These are phyloP conservation scores for Globia sparganii DNA, from an alignment of 2,888 invertebrate species.

Conservation along the genomic window DNA sequence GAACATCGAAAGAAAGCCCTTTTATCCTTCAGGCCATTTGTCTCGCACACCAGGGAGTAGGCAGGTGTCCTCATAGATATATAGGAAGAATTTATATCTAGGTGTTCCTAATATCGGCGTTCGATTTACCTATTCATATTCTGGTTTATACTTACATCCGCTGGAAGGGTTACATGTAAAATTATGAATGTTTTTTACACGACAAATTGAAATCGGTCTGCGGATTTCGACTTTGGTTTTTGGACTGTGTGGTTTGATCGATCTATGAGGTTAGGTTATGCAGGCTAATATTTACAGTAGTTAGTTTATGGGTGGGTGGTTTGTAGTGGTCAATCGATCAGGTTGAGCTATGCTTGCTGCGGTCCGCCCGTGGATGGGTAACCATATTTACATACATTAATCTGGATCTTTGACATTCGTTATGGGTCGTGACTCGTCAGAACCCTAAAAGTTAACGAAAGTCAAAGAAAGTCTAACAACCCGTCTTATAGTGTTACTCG, in stretches of 20 bases:
- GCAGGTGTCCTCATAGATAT: conserved; percentile 51
- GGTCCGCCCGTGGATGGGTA: not conserved
- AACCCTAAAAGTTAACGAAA: not conserved
- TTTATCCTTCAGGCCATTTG: conserved; percentile 43
- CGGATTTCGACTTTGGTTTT: not conserved
- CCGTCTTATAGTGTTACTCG: no score
- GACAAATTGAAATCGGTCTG: not conserved
- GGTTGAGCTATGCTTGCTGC: not conserved
- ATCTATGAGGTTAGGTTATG: not conserved
- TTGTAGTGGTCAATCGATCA: not conserved
- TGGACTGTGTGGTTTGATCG: not conserved
- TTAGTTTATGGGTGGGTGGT: not conserved
- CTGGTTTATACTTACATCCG: not conserved
- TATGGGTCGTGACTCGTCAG: not conserved
- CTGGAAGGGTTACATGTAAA: not conserved
- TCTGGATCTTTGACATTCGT: not conserved
- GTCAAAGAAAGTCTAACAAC: no score
- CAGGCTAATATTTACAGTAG: no score
- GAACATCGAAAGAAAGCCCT: conserved; percentile 11
- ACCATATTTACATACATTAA: not conserved
- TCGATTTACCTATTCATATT: conserved; percentile 34
- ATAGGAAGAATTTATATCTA: conserved; percentile 26
- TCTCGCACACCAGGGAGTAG: conserved; percentile 28
- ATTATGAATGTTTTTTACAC: not conserved
- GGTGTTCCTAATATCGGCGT: conserved; percentile 10